Conservation (phyloP, 2,888 invertebrate species). For the Polydrusus pterygomalis region DNA sequence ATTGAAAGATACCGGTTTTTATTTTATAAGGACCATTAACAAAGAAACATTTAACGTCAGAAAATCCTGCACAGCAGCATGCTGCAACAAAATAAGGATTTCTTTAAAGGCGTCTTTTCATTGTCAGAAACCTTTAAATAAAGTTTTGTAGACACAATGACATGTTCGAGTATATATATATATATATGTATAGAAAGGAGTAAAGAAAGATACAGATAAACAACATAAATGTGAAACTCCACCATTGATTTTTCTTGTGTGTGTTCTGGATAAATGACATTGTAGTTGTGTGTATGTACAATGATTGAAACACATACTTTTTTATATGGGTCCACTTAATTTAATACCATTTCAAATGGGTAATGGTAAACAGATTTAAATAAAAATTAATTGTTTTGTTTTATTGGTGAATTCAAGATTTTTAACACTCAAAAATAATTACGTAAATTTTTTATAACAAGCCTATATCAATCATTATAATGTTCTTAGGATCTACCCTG, state of each 20-base stretch:
- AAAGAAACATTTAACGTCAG: not conserved
- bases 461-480: too few relatives aligned
- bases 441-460: too few relatives aligned
- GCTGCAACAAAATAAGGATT: not conserved
- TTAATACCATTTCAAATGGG: too few relatives aligned
- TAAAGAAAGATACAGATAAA: conserved; percentile 17
- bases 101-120: conserved; percentile 1
- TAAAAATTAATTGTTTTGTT: too few relatives aligned
- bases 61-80: not conserved
- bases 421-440: too few relatives aligned
- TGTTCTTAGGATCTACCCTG: too few relatives aligned
- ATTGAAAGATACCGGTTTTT: too few relatives aligned
- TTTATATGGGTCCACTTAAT: too few relatives aligned
- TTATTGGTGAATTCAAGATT: too few relatives aligned
- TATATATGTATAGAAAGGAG: not conserved
- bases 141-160: conserved; percentile 18
- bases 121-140: conserved; percentile 4
- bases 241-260: conserved; percentile 14
- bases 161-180: conserved; percentile 4
- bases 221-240: conserved; percentile 7
- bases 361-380: too few relatives aligned
- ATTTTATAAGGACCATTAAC: too few relatives aligned
- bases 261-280: conserved; percentile 1
- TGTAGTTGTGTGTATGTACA: not conserved
- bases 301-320: not conserved